Evolutionary conservation across 2,888 invertebrate genomes (phyloP), one percentile per base, ranked within the genome.

Genomic region (Catocala fraxini): DNA sequence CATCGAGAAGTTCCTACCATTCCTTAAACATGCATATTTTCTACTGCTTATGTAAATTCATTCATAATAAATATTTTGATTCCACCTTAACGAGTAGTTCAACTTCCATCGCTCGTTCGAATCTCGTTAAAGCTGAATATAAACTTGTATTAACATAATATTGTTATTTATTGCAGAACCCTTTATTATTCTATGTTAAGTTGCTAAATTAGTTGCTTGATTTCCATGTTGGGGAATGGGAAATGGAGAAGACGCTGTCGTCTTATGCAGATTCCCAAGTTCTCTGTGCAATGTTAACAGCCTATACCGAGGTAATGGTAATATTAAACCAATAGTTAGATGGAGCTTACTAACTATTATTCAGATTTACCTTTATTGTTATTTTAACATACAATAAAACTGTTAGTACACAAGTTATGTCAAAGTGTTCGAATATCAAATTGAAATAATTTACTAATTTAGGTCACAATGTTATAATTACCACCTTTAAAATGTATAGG

Each of bases 21-120:
- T 79, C 80, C 78, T 79, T 77, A 77, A 82, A 82, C 83, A 85
- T 88, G 87, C 86, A 88, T 89, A 89, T 87, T 87, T 86, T 77
- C 81, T 83, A 76, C 85, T 89, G 83, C 82, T 91, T 91, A 92
- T 92, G 90, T 88, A 91, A 92, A 92, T 92, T 84, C 86, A 91
- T 92, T 90, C 91, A 90, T 90, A 91, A 89, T 90, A 91, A 90
- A 92, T 92, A 92, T 93, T 91, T 89, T 91, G 90, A 89, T 90
- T 89, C 84, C 83, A 86, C 84, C 84, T 84, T 91, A 92, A 92
- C 91, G 88, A 92, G 90, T 89, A 88, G 89, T 88, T 86, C 82
- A 83, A 86, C 84, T 83, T 78, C 83, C 77, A 85, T 84, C 84
- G 84, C 84, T 87, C 84, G 86, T 88, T 87, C 79, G 83, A 79